Conservation (phyloP, 2,113 vertebrate genomes). For the Lagopus leucura region DNA sequence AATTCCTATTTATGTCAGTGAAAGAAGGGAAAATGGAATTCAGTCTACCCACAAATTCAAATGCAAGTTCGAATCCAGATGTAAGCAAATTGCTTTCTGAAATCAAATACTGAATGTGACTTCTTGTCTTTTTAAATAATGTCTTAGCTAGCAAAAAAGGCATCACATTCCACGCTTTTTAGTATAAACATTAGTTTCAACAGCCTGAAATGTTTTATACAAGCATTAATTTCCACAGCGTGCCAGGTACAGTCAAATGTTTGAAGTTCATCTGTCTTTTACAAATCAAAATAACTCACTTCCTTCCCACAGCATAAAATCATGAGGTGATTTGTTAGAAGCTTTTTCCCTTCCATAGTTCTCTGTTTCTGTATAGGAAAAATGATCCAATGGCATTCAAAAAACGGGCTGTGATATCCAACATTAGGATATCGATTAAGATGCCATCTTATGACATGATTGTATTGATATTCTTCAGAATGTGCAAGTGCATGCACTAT, state of each 20-base stretch:
- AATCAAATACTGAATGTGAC: neutral
- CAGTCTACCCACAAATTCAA: neutral
- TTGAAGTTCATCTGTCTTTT: neutral
- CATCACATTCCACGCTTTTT: neutral
- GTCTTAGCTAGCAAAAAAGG: neutral
- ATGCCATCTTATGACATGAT: neutral
- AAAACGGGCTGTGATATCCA: neutral
- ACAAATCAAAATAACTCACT: neutral
- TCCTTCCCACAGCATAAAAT: neutral
- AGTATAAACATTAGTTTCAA: neutral
- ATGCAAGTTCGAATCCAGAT: neutral
- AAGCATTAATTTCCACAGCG: conserved; percentile 6
- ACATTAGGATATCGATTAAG: neutral
- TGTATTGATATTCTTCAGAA: conserved; percentile 7
- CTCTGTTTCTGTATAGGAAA: neutral
- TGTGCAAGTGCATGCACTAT: neutral
- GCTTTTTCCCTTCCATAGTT: neutral
- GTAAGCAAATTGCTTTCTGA: neutral
- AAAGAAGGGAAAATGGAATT: neutral
- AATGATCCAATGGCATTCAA: neutral
- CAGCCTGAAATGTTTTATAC: neutral
- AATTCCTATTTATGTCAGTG: neutral
- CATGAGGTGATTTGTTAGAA: neutral
- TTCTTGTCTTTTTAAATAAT: conserved; percentile 6
- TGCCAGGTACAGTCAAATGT: neutral